A percentile compares a stretch with the other conserved stretches of the same genome.
Evolutionary conservation across 2,113 vertebrate species (phyloP).

Genomic region (Epinephelus cyanopodus): DNA sequence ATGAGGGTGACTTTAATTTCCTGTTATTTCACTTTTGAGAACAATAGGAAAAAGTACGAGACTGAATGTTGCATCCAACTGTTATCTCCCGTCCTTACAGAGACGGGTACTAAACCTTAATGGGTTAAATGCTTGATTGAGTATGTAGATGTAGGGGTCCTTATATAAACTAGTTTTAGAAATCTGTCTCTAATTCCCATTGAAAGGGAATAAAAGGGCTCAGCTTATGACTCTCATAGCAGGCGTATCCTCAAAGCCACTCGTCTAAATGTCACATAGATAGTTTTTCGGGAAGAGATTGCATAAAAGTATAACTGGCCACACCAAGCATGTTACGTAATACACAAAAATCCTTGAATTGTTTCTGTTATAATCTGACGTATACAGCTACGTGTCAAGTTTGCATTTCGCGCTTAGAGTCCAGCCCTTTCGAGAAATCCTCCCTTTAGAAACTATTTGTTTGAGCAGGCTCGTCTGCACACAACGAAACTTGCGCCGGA

Average conservation of each 20-base stretch:
- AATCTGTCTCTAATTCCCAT: slow-evolving; percentile 11
- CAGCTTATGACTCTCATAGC: slow-evolving; percentile 2
- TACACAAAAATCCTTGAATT: neutral
- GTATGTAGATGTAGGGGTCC: neutral
- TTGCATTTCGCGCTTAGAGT: slow-evolving; percentile 9
- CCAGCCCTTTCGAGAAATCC: slow-evolving; percentile 12
- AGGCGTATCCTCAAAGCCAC: slow-evolving; percentile 5
- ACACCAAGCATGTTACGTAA: neutral
- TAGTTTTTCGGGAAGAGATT: neutral
- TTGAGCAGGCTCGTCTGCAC: slow-evolving; percentile 55
- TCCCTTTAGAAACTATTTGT: slow-evolving; percentile 37
- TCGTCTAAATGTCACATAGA: slow-evolving; percentile 9
- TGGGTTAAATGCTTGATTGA: neutral
- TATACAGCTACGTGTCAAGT: neutral
- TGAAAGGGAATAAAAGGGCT: slow-evolving; percentile 2
- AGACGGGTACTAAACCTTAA: neutral
- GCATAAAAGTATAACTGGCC: neutral
- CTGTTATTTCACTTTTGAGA: slow-evolving; percentile 42
- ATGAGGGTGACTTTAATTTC: slow-evolving; percentile 41
- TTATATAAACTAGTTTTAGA: slow-evolving; percentile 1
- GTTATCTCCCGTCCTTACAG: neutral
- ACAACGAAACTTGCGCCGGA: slow-evolving; percentile 65
- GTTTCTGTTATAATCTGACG: neutral
- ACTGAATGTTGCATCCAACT: neutral
- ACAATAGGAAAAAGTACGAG: slow-evolving; percentile 15